These are phyloP conservation scores for Zalophus californianus DNA, from an alignment of 2,797 vertebrate species.

Conservation along the genomic window DNA sequence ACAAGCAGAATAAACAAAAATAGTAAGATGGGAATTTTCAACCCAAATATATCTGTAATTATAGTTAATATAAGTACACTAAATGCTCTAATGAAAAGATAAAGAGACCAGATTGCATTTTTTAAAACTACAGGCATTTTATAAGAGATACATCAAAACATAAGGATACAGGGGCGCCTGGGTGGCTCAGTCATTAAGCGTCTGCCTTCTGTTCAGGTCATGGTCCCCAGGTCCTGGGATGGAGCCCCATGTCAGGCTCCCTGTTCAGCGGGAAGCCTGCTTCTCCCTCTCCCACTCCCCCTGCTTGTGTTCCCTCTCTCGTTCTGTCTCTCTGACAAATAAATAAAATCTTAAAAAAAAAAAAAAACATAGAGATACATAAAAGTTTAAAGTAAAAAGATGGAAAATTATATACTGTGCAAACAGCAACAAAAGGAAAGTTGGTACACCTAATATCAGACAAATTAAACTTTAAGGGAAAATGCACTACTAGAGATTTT, in stretches of 20 bases:
- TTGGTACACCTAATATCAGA: not conserved
- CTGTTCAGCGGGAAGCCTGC: no score
- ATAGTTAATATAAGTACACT: not conserved
- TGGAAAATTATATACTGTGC: not conserved
- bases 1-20: not conserved
- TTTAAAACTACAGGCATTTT: not conserved
- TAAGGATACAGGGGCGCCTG: not conserved
- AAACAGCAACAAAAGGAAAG: not conserved
- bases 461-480: not conserved
- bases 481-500: not conserved
- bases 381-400: not conserved
- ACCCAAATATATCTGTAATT: not conserved
- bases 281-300: no score
- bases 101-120: not conserved
- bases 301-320: no score
- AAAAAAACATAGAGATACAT: not conserved
- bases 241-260: no score
- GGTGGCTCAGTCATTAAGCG: no score
- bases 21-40: not conserved
- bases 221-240: no score
- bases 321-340: no score
- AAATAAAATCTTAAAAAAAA: no score
- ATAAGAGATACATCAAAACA: not conserved
- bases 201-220: no score
- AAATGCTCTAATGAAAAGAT: not conserved